Evolutionary conservation across 2,797 vertebrate genomes (phyloP).

Genomic region (Gymnocypris eckloni): DNA sequence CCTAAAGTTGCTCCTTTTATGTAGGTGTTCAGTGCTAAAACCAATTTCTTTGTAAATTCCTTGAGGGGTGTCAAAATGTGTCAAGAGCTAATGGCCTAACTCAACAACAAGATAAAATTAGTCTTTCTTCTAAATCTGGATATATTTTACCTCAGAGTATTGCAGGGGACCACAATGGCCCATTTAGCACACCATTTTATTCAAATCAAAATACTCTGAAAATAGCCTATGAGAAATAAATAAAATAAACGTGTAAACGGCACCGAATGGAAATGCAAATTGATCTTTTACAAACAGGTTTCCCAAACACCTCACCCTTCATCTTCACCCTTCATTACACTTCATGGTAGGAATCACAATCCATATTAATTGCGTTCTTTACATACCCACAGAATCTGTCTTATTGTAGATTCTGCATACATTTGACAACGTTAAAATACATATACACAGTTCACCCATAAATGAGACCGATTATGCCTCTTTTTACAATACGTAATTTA

Average conservation of each 20-base stretch:
- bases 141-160: constrained; percentile 20
- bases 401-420: neutral
- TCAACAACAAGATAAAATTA: constrained; percentile 52
- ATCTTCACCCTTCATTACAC: neutral
- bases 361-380: neutral
- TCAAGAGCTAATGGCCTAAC: constrained; percentile 40
- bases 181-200: neutral
- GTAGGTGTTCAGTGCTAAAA: constrained; percentile 30
- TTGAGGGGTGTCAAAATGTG: constrained; percentile 44
- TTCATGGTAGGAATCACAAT: neutral
- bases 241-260: neutral
- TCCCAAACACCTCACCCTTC: neutral
- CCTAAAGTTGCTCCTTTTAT: neutral
- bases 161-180: constrained; percentile 8
- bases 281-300: neutral
- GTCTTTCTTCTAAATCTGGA: constrained; percentile 29
- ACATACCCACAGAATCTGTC: neutral
- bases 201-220: neutral
- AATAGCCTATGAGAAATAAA: neutral
- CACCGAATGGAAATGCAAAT: neutral
- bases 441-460: neutral
- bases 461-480: neutral
- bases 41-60: constrained; percentile 28
- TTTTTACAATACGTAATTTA: neutral
- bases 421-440: neutral